phyloP scores from a whole-genome alignment of 2,113 vertebrate species.

The Cacatua alba region DNA sequence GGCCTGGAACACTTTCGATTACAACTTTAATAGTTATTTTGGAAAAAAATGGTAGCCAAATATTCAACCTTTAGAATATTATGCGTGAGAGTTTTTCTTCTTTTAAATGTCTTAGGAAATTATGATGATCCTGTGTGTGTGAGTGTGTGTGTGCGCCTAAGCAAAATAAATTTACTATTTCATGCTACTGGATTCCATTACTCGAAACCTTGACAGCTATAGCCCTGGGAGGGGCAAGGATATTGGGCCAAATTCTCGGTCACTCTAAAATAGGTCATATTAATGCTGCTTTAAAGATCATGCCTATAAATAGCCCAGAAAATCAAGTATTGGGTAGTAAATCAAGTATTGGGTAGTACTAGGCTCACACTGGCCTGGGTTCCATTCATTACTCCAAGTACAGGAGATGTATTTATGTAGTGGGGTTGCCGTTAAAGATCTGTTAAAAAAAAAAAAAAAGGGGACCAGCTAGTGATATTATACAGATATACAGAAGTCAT shows the following conservation, averaged over 20 bases:
- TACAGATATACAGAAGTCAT: not conserved
- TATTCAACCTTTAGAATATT: constrained; percentile 66
- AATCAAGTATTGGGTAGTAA: constrained; percentile 15
- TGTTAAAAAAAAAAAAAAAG: not conserved
- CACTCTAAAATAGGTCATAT: constrained; percentile 29
- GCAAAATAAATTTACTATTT: constrained; percentile 40
- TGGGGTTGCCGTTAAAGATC: constrained; percentile 4
- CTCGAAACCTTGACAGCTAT: constrained; percentile 17
- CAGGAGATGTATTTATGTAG: constrained; percentile 20
- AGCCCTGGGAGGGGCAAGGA: not conserved
- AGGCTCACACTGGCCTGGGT: not conserved
- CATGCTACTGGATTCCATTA: constrained; percentile 53
- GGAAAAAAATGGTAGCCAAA: constrained; percentile 62
- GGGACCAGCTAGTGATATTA: not conserved
- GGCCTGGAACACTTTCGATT: constrained; percentile 62
- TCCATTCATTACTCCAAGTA: constrained; percentile 18
- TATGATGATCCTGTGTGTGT: not conserved
- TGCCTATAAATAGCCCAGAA: constrained; percentile 21
- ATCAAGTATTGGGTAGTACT: not conserved
- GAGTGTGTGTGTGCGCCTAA: not conserved
- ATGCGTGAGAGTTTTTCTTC: constrained; percentile 54
- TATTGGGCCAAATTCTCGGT: constrained; percentile 38
- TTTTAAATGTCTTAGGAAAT: constrained; percentile 69
- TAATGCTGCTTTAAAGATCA: constrained; percentile 50
- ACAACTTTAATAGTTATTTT: constrained; percentile 65